These are phyloP conservation scores for Lutjanus erythropterus DNA, from an alignment of 2,113 vertebrate genomes.

Conservation along the genomic window DNA sequence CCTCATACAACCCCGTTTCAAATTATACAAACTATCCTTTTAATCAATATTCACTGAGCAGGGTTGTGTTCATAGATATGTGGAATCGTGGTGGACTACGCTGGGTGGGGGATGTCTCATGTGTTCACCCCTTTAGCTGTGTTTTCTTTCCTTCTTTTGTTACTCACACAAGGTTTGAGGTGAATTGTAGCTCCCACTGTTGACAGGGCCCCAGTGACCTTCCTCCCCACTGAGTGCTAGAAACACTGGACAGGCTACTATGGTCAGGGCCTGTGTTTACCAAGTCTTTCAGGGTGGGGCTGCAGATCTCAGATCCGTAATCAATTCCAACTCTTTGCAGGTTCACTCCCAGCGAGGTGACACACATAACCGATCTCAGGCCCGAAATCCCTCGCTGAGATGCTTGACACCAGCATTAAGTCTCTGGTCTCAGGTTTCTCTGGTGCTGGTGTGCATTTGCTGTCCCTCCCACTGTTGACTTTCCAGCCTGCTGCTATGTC, in stretches of 20 bases:
- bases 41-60: slow-evolving; percentile 11
- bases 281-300: slow-evolving; percentile 39
- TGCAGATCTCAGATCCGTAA: slow-evolving; percentile 44
- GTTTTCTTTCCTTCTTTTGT: slow-evolving; percentile 68
- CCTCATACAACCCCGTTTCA: too few species aligned
- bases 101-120: slow-evolving; percentile 1
- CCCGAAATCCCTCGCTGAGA: slow-evolving; percentile 45
- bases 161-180: slow-evolving; percentile 54
- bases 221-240: slow-evolving; percentile 57
- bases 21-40: too few species aligned
- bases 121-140: slow-evolving; percentile 43
- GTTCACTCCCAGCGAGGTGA: slow-evolving; percentile 36
- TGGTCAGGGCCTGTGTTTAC: slow-evolving; percentile 60
- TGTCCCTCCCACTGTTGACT: slow-evolving; percentile 76
- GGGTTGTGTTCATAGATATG: slow-evolving; percentile 3
- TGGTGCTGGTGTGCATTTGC: slow-evolving; percentile 53
- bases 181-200: slow-evolving; percentile 68
- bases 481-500: slow-evolving; percentile 70
- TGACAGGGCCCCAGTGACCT: slow-evolving; percentile 68
- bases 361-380: slow-evolving; percentile 45
- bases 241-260: slow-evolving; percentile 67
- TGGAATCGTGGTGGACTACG: slow-evolving; percentile 7
- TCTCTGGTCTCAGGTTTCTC: slow-evolving; percentile 64
- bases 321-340: slow-evolving; percentile 40
- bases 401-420: slow-evolving; percentile 50